A percentile compares a stretch with the other conserved stretches of the same genome.
Evolutionary conservation across 2,113 vertebrate genomes (phyloP).

Genomic region (Chionis minor): DNA sequence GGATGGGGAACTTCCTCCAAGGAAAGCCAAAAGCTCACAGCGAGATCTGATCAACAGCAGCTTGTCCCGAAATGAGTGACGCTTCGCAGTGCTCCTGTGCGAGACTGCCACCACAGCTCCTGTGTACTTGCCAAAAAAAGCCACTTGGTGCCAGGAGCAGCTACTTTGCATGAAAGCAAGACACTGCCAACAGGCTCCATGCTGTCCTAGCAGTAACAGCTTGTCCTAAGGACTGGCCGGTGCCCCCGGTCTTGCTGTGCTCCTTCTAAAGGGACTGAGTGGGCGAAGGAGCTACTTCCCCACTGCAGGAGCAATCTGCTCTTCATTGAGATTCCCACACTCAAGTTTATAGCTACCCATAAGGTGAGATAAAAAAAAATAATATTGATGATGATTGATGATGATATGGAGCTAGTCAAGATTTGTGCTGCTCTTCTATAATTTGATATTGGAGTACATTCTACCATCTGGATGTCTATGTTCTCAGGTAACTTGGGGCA

Average conservation of each 20-base stretch:
- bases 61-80: background rate
- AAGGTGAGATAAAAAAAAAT: background rate
- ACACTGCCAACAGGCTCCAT: fast-evolving
- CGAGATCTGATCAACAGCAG: background rate
- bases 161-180: background rate
- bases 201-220: background rate
- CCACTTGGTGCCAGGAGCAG: background rate
- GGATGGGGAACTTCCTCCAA: background rate
- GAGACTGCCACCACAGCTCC: background rate
- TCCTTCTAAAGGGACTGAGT: background rate
- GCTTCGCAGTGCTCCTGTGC: background rate
- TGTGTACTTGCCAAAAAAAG: fast-evolving
- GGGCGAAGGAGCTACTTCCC: background rate
- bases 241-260: background rate
- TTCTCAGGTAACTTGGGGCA: background rate
- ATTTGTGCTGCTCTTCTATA: background rate
- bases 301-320: background rate
- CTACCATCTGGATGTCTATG: background rate
- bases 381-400: background rate
- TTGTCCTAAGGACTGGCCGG: background rate
- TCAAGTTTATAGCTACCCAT: background rate
- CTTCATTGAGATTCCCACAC: background rate
- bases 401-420: background rate
- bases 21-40: background rate
- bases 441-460: background rate